phyloP scores from a whole-genome alignment of 2,888 invertebrate genomes.

The Aspidapion aeneum region DNA sequence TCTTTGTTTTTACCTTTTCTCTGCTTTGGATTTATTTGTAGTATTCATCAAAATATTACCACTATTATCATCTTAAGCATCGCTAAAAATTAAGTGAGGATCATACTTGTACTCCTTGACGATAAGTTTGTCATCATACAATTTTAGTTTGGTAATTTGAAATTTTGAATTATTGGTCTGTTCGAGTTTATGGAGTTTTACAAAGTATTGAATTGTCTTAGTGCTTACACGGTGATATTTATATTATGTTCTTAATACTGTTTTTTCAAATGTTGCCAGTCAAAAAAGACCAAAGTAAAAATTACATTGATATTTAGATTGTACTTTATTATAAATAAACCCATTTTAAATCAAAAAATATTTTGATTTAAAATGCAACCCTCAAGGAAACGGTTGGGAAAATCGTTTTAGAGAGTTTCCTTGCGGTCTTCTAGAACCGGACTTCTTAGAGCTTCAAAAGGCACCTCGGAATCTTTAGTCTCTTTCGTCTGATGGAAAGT shows the following conservation, averaged over 20 bases:
- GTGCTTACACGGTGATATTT: too few species aligned
- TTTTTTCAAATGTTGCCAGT: too few species aligned
- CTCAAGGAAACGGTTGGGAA: conserved; percentile 51
- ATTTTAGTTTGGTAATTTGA: conserved; percentile 8
- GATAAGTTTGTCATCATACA: neutral
- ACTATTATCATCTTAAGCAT: neutral
- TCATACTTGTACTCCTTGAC: conserved; percentile 2
- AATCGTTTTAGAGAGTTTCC: conserved; percentile 46
- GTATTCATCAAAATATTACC: neutral
- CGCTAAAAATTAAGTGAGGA: conserved; percentile 16
- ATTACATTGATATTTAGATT: too few species aligned
- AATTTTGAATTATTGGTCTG: too few species aligned
- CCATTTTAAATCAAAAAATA: too few species aligned
- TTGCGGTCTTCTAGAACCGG: conserved; percentile 50
- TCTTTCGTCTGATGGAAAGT: conserved; percentile 61
- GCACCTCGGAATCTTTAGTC: conserved; percentile 49
- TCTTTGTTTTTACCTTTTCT: conserved; percentile 43
- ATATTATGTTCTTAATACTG: too few species aligned
- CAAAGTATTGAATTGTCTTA: too few species aligned
- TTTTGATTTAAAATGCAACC: conserved; percentile 15
- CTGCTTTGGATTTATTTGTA: conserved; percentile 21
- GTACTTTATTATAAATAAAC: too few species aligned
- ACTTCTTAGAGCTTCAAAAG: conserved; percentile 62
- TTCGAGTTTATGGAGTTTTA: too few species aligned
- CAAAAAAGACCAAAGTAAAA: too few species aligned